These are phyloP conservation scores for Phyllotreta striolata DNA, from an alignment of 2,888 invertebrate genomes.

Conservation along the genomic window DNA sequence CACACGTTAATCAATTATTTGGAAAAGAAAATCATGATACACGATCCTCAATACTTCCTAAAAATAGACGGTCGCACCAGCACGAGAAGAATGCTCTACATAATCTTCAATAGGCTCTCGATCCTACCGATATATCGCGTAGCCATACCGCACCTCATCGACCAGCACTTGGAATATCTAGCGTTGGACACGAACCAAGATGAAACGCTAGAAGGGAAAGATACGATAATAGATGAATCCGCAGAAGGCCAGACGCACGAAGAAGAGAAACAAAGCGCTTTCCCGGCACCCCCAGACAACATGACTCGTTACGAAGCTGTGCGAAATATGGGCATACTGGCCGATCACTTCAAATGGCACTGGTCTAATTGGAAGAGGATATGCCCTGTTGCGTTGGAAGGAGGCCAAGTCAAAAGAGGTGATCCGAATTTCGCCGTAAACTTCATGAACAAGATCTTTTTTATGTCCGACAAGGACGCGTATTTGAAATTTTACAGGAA, in stretches of 20 bases:
- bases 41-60: conserved; percentile 66
- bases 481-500: conserved; percentile 67
- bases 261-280: conserved; percentile 43
- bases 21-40: conserved; percentile 64
- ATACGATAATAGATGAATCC: conserved; percentile 5
- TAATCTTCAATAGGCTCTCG: conserved; percentile 61
- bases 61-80: conserved; percentile 68
- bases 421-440: conserved; percentile 65
- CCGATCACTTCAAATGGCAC: conserved; percentile 59
- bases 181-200: too few relatives aligned
- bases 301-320: conserved; percentile 55
- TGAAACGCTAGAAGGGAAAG: conserved; percentile 24
- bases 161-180: too few relatives aligned
- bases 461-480: conserved; percentile 65
- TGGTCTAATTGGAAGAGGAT: conserved; percentile 66
- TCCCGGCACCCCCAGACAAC: conserved; percentile 38
- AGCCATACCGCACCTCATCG: conserved; percentile 54
- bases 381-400: conserved; percentile 71
- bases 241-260: conserved; percentile 29
- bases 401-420: conserved; percentile 64
- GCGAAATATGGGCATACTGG: conserved; percentile 49
- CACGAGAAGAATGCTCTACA: conserved; percentile 63
- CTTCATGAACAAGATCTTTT: conserved; percentile 70
- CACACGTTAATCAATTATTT: conserved; percentile 61
- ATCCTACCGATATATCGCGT: conserved; percentile 56